These are phyloP conservation scores for human DNA, from an alignment of 2,113 vertebrate genomes.

Conservation along the genomic window DNA sequence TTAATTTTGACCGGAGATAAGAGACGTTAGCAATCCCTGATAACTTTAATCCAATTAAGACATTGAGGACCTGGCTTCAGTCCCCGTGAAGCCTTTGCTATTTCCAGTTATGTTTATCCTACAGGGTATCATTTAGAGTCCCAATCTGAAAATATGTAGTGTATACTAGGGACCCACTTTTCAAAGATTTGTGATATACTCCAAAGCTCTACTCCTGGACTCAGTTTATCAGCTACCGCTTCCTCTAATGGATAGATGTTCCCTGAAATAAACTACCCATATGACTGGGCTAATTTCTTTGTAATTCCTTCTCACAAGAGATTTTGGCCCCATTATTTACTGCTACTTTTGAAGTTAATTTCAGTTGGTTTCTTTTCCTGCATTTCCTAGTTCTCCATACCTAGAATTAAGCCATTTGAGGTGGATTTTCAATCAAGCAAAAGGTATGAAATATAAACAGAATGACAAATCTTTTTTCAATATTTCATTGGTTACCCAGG, in stretches of 20 bases:
- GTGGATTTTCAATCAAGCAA: neutral
- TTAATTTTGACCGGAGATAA: neutral
- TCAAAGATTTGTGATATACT: neutral
- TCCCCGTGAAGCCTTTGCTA: neutral
- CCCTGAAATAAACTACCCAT: neutral
- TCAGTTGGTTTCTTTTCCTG: neutral
- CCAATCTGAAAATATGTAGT: neutral
- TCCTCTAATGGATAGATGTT: neutral
- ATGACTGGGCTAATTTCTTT: neutral
- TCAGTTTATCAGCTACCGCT: neutral
- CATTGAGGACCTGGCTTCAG: neutral
- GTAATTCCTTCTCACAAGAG: neutral
- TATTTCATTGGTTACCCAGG: neutral
- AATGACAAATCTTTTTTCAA: neutral
- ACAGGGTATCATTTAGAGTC: neutral
- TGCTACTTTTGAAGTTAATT: neutral
- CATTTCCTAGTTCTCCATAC: neutral
- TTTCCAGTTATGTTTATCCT: neutral
- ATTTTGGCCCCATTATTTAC: neutral
- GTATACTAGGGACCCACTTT: neutral
- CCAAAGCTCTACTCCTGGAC: accelerated
- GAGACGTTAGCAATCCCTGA: neutral
- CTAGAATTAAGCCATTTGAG: neutral
- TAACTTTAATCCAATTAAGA: neutral
- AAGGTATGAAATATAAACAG: neutral